Conservation (phyloP, 2,888 invertebrate genomes). For the Mycogona germanica region DNA sequence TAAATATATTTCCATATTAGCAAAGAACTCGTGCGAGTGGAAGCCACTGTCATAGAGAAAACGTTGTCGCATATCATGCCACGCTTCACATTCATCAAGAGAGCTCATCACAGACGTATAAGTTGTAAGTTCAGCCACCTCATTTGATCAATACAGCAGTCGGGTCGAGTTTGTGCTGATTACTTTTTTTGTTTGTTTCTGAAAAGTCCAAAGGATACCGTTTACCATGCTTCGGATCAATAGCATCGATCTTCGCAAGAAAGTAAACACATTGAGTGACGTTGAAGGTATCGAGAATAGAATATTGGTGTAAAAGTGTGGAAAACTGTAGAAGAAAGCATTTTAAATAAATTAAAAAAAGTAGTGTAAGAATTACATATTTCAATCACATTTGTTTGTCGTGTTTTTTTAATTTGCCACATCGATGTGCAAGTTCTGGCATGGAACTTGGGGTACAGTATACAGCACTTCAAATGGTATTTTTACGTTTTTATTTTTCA, state of each 20-base stretch:
- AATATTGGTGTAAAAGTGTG: slow-evolving; percentile 26
- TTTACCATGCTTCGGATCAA: slow-evolving; percentile 35
- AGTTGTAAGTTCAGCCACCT: slow-evolving; percentile 19
- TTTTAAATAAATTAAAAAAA: neutral
- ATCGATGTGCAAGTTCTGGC: too few relatives aligned
- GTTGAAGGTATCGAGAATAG: slow-evolving; percentile 34
- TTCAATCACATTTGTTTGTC: too few relatives aligned
- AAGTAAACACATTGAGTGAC: slow-evolving; percentile 42
- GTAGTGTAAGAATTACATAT: too few relatives aligned
- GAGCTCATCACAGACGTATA: slow-evolving; percentile 22
- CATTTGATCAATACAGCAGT: neutral
- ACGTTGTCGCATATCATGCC: slow-evolving; percentile 66
- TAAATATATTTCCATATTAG: slow-evolving; percentile 12
- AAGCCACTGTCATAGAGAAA: slow-evolving; percentile 73
- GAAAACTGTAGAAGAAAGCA: neutral
- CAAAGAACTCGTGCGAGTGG: slow-evolving; percentile 54
- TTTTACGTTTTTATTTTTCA: too few relatives aligned
- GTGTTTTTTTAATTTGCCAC: too few relatives aligned
- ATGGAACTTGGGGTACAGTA: too few relatives aligned
- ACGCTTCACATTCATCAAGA: slow-evolving; percentile 40
- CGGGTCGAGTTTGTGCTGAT: neutral
- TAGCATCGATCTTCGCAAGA: slow-evolving; percentile 33
- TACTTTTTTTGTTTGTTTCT: slow-evolving; percentile 18
- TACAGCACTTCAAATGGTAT: too few relatives aligned
- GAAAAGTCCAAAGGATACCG: slow-evolving; percentile 30